Evolutionary conservation across 1,140 invertebrate species (phyloP), one percentile per base, ranked within the genome.

Genomic region (Pachypeltis micranthus): DNA sequence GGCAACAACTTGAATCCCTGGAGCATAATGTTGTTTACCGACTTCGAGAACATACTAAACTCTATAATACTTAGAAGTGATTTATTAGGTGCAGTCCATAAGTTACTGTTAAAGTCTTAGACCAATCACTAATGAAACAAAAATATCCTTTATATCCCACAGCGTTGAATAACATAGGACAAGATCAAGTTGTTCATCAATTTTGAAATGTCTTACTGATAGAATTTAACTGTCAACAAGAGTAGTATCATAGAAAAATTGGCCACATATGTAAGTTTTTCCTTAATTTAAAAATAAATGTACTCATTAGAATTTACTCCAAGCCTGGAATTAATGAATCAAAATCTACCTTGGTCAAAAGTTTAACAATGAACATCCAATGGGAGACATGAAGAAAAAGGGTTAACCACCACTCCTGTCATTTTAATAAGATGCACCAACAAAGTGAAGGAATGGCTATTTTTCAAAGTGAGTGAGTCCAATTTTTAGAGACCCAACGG

Each of bases 401-500:
- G 27, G 14, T 31, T 59, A 59, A 59, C 27, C 19, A 31, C 58
- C 31, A 59, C 21, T 59, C 31, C 16, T 59, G 21, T 27, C 27
- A 12, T 31, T 31, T 21, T 59, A 59, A 47, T 51, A 31, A 34
- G 47, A 64, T 64, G 58, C 57, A 44, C 63, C 57, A 64, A 64
- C 63, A 60, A 64, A 58, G 61, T 65, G 60, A 44, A 59, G 66
- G 61, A 67, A 63, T 65, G 61, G 61, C 23, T 26, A 47, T 26
- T 55, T 51, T 59, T 62, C 26, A 44, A 57, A 47, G 29, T 34
- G 54, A 65, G 39, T 57, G 47, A 56, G 44, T 44, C 27, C 34
- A 29, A 19, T 67, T 44, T 67, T 69, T 67, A 70, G 62, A 90
- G 85, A 72, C 87, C 87, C 73, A 90, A 87, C 47, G 88, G 87